A percentile compares a stretch with the other conserved stretches of the same genome.
These are phyloP conservation scores for Strongylocentrotus purpuratus DNA, from an alignment of 35 echinoderm and acorn worm genomes.

Conservation along the genomic window DNA sequence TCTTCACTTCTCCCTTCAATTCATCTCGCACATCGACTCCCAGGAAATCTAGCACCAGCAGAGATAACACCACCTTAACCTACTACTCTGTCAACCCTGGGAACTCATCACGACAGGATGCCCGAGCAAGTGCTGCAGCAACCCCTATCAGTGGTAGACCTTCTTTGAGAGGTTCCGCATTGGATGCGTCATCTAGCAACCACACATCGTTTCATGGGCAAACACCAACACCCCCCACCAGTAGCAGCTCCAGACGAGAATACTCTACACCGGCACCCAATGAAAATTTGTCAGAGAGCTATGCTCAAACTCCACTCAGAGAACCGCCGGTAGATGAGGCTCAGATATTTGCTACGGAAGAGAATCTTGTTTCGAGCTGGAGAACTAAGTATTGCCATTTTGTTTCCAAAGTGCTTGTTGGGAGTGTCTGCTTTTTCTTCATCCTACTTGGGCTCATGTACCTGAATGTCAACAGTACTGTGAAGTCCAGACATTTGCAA, in stretches of 20 bases:
- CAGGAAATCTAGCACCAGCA: background rate
- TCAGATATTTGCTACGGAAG: conserved; percentile 71
- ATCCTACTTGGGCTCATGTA: conserved; percentile 63
- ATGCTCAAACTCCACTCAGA: background rate
- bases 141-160: conserved; percentile 27
- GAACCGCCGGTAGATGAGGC: conserved; percentile 8
- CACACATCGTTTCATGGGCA: conserved; percentile 27
- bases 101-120: background rate
- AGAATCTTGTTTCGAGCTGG: conserved; percentile 63
- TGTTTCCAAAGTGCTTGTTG: conserved; percentile 66
- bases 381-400: conserved; percentile 63
- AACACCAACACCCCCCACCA: background rate
- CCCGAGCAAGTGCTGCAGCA: background rate
- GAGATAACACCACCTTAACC: background rate
- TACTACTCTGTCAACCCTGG: conserved; percentile 30
- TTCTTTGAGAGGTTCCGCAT: background rate
- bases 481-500: conserved; percentile 26
- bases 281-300: background rate
- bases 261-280: background rate
- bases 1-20: conserved; percentile 15
- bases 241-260: background rate
- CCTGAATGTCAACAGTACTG: conserved; percentile 61
- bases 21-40: conserved; percentile 42
- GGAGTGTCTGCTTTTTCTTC: conserved; percentile 74
- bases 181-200: background rate